Conservation (phyloP, 2,888 invertebrate genomes). For the Neocrepidodera transversa region DNA sequence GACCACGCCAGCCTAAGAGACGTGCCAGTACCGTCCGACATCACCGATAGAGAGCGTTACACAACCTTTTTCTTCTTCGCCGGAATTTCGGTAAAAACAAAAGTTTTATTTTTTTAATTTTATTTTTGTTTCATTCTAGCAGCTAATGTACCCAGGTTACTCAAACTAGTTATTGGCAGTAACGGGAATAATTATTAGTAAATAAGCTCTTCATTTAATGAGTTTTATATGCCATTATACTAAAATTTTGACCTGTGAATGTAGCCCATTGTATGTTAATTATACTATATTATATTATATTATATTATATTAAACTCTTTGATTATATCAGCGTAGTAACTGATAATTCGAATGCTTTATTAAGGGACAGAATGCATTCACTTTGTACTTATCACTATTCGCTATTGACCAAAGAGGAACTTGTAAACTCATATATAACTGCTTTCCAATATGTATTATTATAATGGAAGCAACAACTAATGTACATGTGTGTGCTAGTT, state of each 20-base stretch:
- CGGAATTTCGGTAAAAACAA: no score
- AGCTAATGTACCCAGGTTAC: no score
- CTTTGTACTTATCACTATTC: not conserved
- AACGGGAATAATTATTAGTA: no score
- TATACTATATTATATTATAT: not conserved
- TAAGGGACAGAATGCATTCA: not conserved
- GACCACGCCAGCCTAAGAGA: no score
- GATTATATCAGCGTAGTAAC: not conserved
- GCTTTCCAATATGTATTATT: constrained; percentile 10
- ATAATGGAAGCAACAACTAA: constrained; percentile 4
- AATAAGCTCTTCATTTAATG: not conserved
- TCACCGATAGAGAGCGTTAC: no score
- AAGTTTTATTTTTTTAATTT: no score
- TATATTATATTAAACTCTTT: not conserved
- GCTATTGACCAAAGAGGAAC: constrained; percentile 2
- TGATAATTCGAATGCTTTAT: not conserved
- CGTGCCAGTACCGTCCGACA: no score
- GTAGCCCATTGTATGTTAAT: not conserved
- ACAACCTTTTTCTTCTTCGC: no score
- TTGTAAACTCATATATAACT: not conserved
- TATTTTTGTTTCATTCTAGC: no score
- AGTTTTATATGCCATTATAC: no score
- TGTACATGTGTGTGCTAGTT: constrained; percentile 3
- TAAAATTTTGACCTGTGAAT: no score
- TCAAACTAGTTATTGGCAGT: no score